A percentile compares a stretch with the other conserved stretches of the same genome.
Evolutionary conservation across 2,113 vertebrate species (phyloP).

Genomic region (Saccopteryx bilineata): DNA sequence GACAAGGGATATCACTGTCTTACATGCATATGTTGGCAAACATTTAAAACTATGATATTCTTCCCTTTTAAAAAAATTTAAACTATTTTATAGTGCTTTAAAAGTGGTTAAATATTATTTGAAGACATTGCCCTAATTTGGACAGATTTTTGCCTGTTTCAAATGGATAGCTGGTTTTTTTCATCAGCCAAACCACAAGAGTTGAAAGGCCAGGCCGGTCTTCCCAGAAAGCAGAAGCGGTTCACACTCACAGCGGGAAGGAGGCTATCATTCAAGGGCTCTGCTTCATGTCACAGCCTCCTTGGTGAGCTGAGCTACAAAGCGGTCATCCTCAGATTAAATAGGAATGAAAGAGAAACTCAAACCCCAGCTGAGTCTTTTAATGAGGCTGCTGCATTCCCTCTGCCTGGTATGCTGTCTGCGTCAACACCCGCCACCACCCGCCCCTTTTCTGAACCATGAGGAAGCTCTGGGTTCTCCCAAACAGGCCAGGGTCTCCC

Average conservation of each 20-base stretch:
- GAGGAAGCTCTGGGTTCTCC: neutral
- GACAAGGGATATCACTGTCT: neutral
- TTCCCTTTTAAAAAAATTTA: neutral
- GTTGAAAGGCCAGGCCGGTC: neutral
- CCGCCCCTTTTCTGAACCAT: neutral
- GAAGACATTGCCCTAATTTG: slow-evolving; percentile 14
- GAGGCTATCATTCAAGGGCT: neutral
- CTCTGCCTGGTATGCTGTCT: neutral
- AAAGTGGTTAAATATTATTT: slow-evolving; percentile 50
- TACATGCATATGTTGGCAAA: neutral
- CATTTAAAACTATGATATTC: slow-evolving; percentile 7
- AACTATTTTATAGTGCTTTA: neutral
- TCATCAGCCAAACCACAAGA: neutral
- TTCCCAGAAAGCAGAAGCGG: neutral
- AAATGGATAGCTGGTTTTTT: slow-evolving; percentile 51
- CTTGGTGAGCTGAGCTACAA: neutral
- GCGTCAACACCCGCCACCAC: neutral
- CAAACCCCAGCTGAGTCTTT: neutral
- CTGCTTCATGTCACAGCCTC: neutral
- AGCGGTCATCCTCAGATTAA: neutral
- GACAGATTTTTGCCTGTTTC: neutral
- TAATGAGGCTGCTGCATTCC: neutral
- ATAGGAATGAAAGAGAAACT: neutral
- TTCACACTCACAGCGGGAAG: neutral
- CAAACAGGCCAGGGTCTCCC: neutral